Evolutionary conservation across 2,888 invertebrate species (phyloP), one percentile per base, ranked within the genome.

Genomic region (Bellardia bayeri): DNA sequence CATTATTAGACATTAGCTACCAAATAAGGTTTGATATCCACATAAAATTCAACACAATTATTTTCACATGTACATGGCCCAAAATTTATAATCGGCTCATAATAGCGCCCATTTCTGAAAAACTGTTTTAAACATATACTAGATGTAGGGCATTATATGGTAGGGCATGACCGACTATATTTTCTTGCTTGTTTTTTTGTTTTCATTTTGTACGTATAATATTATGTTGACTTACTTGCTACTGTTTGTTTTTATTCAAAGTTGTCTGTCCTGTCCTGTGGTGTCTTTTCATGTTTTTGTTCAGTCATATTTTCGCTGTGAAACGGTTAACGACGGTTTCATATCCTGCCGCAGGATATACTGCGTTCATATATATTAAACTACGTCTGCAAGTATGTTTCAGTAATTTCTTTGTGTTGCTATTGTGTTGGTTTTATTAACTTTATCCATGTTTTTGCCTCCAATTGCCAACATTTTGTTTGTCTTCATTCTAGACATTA

Each of bases 301-400:
- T 87, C 74, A 87, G 87, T 87, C 68, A 63, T 16, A 79, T 66
- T 78, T 87, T 82, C 66, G 69, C 87, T 79, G 74, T 71, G 87
- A 79, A 85, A 82, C 87, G 79, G 87, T 82, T 82, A 79, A 87
- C 85, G 85, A 87, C 87, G 69, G 11, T 75, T 74, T 86, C n/a
- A 79, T 85, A 79, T 87, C 82, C 85, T 87, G 82, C 54, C 85
- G 87, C 85, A 79, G 87, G 82, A 87, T 85, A 83, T 66, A 58
- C 45, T 58, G 64, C 78, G 71, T 86, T 76, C 11, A 56, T 33
- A 68, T 40, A 61, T 11, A 51, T 16, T 45, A 3, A 56, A 11
- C 16, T 69, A 42, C 11, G 54, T 8, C 23, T 45, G 30, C 16
- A 40, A 54, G 68, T 37, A 8, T 37, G n/a, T 66, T 66, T 68